A percentile compares a stretch with the other conserved stretches of the same genome.
These are phyloP conservation scores for Neotragus pygmaeus DNA, from an alignment of 2,113 vertebrate genomes.

Conservation along the genomic window DNA sequence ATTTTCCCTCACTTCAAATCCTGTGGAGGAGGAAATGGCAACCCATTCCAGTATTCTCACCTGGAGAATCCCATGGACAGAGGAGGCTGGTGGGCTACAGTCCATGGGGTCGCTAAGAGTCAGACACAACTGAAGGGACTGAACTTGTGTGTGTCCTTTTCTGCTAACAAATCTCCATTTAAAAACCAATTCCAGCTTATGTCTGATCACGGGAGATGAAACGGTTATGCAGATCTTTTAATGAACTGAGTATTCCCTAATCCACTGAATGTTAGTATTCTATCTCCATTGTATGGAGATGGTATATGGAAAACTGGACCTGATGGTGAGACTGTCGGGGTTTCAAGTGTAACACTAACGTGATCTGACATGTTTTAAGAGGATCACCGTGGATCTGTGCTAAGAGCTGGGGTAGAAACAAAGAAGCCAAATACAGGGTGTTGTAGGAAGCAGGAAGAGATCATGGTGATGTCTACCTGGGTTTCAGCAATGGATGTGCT, in stretches of 20 bases:
- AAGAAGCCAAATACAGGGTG: background rate
- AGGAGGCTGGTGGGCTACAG: background rate
- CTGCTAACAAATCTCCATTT: background rate
- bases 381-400: background rate
- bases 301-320: background rate
- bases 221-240: background rate
- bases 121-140: background rate
- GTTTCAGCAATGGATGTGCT: accelerated
- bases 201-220: background rate
- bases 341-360: background rate
- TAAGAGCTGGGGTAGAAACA: background rate
- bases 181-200: background rate
- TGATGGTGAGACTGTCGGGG: background rate
- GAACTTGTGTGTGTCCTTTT: background rate
- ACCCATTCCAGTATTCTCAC: background rate
- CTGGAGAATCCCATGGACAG: background rate
- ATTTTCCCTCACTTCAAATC: background rate
- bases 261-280: background rate
- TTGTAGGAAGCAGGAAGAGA: background rate
- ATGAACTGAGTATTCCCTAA: background rate
- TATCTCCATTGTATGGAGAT: background rate
- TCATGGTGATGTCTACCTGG: background rate
- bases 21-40: background rate
- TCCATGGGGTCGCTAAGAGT: background rate
- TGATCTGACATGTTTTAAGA: background rate